Base-by-base conservation (phyloP, 2,888 invertebrate genomes). In the Elysia crispata region DNA sequence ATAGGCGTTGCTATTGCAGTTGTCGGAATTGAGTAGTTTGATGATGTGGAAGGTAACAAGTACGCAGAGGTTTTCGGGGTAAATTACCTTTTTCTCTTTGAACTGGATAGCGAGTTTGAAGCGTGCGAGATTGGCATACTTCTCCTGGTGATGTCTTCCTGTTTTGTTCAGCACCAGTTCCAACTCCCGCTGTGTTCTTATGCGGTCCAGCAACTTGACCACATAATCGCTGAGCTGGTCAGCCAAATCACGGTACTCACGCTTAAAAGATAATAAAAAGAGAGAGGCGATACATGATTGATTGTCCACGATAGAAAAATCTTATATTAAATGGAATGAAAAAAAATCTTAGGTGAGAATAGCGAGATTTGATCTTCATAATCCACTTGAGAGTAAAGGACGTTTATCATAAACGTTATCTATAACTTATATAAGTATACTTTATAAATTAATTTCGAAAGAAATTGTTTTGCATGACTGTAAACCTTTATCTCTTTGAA, bases 221-320 rank as follows among this genome's bases (percentile, higher is more conserved):
- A 90, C 90, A 78, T 90, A 92, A 64, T 89, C 88, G 81, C 90
- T 90, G 28, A 92, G 86, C 78, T 89, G 86, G n/a, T 88, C 86
- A 0, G 89, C 86, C 73, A 92, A 81, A 54, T 88, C 87, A 25
- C 86, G 84, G 79, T 92, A 92, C 75, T 92, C 91, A 72, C 87
- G 86, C 91, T 91, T 84, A 49, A 84, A 81, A 41, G 1, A 70
- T 25, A 66, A 41, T 41, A 6, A 6, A 3, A 41, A 41, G 11
- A 41, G 5, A 41, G 41, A 6, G 5, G 11, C 41, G 3, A 6
- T 41, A 41, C 11, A 41, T 3, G 3, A 41, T 41, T 41, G 41
- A 41, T 41, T 41, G 3, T 41, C 41, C 41, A 41, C 3, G 3
- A 41, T 41, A 41, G 11, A 41, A 41, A 41, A 41, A 41, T 6